Evolutionary conservation across 92 coral and sea anemone species (phyloP).

Genomic region (Siderastrea radians): DNA sequence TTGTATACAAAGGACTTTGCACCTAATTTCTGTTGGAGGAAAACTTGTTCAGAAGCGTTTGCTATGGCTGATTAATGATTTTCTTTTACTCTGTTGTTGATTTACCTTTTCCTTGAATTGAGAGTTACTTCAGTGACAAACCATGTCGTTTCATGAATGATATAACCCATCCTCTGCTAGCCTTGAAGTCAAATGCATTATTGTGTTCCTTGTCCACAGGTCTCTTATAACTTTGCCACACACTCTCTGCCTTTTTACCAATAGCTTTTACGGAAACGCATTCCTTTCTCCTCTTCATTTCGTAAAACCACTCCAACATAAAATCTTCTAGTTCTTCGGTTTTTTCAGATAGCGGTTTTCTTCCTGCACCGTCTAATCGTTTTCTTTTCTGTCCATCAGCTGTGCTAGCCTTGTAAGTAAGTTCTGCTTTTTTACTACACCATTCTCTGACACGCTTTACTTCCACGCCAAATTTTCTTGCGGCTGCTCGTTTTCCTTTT

Average conservation of each 20-base stretch:
- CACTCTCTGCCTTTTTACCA: constrained; percentile 25
- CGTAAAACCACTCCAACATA: constrained; percentile 23
- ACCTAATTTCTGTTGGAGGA: too few relatives aligned
- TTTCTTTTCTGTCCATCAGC: constrained; percentile 25
- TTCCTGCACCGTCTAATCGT: constrained; percentile 35
- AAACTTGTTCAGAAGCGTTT: too few relatives aligned
- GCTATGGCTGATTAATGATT: too few relatives aligned
- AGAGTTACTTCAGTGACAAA: not conserved
- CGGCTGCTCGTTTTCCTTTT: constrained; percentile 36
- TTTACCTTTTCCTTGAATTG: too few relatives aligned
- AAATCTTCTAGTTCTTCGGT: constrained; percentile 9
- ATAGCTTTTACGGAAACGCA: constrained; percentile 14
- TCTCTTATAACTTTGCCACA: constrained; percentile 25
- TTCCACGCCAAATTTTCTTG: constrained; percentile 41
- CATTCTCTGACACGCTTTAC: constrained; percentile 39
- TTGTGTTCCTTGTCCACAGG: not conserved
- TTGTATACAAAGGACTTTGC: too few relatives aligned
- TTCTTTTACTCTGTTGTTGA: too few relatives aligned
- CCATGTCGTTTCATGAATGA: constrained; percentile 37
- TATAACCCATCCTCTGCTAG: constrained; percentile 43
- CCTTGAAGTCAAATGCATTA: constrained; percentile 20
- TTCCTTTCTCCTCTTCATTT: constrained; percentile 13
- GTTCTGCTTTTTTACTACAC: constrained; percentile 46
- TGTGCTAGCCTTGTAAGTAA: constrained; percentile 31
- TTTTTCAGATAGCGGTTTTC: constrained; percentile 27